A percentile compares a stretch with the other conserved stretches of the same genome.
phyloP scores from a whole-genome alignment of 64 coral and sea anemone genomes.

The Astreopora myriophthalma region DNA sequence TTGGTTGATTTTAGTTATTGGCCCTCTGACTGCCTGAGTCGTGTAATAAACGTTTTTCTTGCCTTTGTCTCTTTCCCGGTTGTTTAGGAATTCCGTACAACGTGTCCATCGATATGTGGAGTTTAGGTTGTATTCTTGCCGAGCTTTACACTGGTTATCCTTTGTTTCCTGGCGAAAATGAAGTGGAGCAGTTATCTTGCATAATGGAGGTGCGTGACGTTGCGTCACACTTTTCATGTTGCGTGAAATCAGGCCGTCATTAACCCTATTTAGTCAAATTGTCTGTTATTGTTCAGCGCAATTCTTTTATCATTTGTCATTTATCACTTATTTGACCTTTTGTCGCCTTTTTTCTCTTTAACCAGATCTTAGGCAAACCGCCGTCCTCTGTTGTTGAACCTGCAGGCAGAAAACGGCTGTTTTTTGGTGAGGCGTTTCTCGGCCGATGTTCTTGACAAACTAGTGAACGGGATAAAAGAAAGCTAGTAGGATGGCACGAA shows the following conservation, averaged over 20 bases:
- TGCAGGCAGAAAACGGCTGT: conserved; percentile 9
- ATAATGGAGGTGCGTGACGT: conserved; percentile 90
- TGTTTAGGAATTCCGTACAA: conserved; percentile 79
- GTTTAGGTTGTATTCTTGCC: conserved; percentile 94
- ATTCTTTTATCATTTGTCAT: no score
- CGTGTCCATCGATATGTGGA: conserved; percentile 99
- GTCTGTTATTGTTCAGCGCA: no score
- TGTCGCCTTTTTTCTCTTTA: neutral
- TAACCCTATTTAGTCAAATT: neutral
- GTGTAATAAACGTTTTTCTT: neutral
- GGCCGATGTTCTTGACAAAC: no score
- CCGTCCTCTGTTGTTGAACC: conserved; percentile 1
- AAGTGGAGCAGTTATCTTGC: conserved; percentile 96
- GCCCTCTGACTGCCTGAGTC: neutral
- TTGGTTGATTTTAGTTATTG: no score
- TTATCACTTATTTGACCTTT: no score
- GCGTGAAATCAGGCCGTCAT: no score
- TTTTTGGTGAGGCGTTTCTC: conserved; percentile 6
- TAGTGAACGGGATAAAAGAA: no score
- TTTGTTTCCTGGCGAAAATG: conserved; percentile 97
- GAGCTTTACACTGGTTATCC: conserved; percentile 98
- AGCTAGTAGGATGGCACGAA: no score
- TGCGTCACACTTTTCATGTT: neutral
- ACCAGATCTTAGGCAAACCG: conserved; percentile 23
- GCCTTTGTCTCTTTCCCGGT: neutral